A percentile compares a stretch with the other conserved stretches of the same genome.
phyloP scores from a whole-genome alignment of 2,888 invertebrate species.

The Balanococcus diminutus region DNA sequence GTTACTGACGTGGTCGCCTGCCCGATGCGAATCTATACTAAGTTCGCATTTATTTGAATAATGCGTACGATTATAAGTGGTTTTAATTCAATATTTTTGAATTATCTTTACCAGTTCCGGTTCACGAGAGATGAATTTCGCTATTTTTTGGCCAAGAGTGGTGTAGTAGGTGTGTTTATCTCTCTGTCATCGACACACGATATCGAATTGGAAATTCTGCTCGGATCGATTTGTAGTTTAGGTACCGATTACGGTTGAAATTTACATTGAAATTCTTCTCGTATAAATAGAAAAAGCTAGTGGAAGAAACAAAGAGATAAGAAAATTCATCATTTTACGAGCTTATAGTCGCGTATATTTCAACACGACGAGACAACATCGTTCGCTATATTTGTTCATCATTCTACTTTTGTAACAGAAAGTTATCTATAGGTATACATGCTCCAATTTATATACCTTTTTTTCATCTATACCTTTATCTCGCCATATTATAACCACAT shows the following conservation, averaged over 20 bases:
- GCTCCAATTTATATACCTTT: constrained; percentile 26
- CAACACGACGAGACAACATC: constrained; percentile 27
- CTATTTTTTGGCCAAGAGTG: background rate
- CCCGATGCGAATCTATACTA: too few species aligned
- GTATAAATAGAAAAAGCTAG: background rate
- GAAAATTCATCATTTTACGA: constrained; percentile 24
- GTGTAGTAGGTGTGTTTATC: background rate
- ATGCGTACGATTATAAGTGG: background rate
- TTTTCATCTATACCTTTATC: constrained; percentile 18
- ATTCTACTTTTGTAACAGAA: constrained; percentile 16
- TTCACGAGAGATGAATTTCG: background rate
- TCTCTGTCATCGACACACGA: too few species aligned
- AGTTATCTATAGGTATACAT: constrained; percentile 25
- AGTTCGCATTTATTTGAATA: background rate
- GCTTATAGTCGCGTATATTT: background rate
- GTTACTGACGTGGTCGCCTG: background rate
- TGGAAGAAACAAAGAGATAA: background rate
- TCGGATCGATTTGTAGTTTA: background rate
- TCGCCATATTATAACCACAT: constrained; percentile 12
- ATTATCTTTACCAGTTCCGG: background rate
- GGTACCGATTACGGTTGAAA: background rate
- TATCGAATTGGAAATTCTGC: background rate
- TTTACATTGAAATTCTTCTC: background rate
- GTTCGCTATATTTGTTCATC: constrained; percentile 38
- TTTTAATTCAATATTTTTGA: background rate